Conservation (phyloP, 2,113 vertebrate species). For the Kryptolebias marmoratus region DNA sequence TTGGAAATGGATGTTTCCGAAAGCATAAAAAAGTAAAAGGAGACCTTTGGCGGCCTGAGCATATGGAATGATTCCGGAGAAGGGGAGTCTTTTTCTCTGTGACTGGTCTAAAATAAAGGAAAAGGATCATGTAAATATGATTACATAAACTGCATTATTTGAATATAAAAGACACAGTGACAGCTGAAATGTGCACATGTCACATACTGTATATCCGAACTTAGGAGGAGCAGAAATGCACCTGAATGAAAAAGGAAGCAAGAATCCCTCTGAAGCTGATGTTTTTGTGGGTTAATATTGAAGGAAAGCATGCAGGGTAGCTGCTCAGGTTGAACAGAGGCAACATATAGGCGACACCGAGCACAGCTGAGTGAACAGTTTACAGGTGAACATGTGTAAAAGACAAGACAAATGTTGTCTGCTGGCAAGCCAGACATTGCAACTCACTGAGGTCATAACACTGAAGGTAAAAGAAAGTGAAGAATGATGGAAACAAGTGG, state of each 20-base stretch:
- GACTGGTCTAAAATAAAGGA: constrained; percentile 99
- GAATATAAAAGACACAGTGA: constrained; percentile 55
- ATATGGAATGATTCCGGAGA: constrained; percentile 99
- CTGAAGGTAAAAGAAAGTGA: constrained; percentile 56
- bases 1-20: constrained; percentile 67
- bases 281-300: constrained; percentile 57
- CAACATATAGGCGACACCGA: constrained; percentile 59
- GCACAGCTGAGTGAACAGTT: constrained; percentile 45
- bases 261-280: constrained; percentile 74
- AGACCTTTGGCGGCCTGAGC: constrained; percentile 99
- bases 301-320: constrained; percentile 80
- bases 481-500: constrained; percentile 60
- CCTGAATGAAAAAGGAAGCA: constrained; percentile 60
- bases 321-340: constrained; percentile 44
- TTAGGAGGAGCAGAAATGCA: constrained; percentile 56
- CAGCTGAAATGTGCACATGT: constrained; percentile 45
- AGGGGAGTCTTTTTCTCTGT: constrained; percentile 99
- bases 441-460: constrained; percentile 54
- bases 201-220: constrained; percentile 49
- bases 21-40: constrained; percentile 82
- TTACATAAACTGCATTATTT: constrained; percentile 54
- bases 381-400: constrained; percentile 37
- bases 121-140: constrained; percentile 91
- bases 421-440: constrained; percentile 66
- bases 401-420: constrained; percentile 52